These are phyloP conservation scores for Pomatorhinus ruficollis DNA, from an alignment of 2,113 vertebrate species.

Conservation along the genomic window DNA sequence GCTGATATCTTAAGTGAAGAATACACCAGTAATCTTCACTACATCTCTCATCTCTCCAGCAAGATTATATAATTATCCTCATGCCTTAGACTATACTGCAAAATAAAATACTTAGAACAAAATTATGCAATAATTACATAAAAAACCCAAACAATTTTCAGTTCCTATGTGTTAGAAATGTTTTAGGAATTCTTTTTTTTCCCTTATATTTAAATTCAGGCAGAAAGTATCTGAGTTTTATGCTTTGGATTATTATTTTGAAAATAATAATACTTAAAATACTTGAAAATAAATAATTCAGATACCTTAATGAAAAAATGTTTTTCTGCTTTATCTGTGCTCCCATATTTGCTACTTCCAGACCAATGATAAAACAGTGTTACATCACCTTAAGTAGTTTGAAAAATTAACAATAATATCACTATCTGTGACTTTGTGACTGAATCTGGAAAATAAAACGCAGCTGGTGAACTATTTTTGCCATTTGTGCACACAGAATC, in stretches of 20 bases:
- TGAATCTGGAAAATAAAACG: constrained; percentile 19
- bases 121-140: neutral
- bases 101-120: neutral
- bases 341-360: neutral
- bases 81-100: neutral
- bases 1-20: neutral
- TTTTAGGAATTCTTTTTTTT: neutral
- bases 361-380: neutral
- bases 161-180: neutral
- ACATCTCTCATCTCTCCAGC: neutral
- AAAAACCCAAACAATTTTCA: neutral
- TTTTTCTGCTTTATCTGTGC: neutral
- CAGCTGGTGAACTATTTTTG: neutral
- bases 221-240: neutral
- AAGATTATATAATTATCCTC: neutral
- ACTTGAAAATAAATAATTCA: neutral
- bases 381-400: neutral
- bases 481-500: neutral
- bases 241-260: neutral
- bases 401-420: neutral
- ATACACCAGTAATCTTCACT: neutral
- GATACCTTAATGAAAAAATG: neutral
- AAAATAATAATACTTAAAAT: neutral
- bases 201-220: neutral
- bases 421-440: neutral